phyloP scores from a whole-genome alignment of 2,113 vertebrate genomes.

The Helogale parvula region DNA sequence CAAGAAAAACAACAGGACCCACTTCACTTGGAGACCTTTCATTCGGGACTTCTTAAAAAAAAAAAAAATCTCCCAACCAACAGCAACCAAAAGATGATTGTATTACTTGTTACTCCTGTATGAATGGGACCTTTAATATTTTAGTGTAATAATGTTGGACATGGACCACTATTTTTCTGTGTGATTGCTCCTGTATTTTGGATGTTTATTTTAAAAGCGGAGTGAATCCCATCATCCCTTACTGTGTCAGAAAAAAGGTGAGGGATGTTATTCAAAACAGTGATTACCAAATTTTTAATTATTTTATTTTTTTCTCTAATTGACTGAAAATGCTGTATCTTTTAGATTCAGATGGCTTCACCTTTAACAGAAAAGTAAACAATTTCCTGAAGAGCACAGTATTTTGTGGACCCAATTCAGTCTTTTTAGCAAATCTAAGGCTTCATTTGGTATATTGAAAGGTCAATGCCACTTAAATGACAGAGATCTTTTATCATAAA shows the following conservation, averaged over 20 bases:
- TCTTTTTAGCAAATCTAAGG: background rate
- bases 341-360: background rate
- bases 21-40: constrained; percentile 46
- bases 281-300: background rate
- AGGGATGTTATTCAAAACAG: constrained; percentile 25
- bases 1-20: constrained; percentile 24
- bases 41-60: constrained; percentile 62
- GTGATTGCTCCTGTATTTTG: constrained; percentile 44
- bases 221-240: background rate
- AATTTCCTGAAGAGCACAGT: background rate
- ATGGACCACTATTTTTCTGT: background rate
- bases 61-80: background rate
- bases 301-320: background rate
- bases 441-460: background rate
- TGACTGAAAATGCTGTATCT: background rate
- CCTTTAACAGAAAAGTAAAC: background rate
- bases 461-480: background rate
- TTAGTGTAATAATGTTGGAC: constrained; percentile 6
- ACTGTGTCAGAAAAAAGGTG: background rate
- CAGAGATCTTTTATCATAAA: background rate
- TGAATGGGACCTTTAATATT: constrained; percentile 49
- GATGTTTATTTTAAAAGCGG: constrained; percentile 37
- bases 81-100: background rate
- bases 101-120: constrained; percentile 30
- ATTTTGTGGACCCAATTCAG: background rate